Base-by-base conservation (phyloP, 2,797 vertebrate species). In the Hypotaenidia philippensis region DNA sequence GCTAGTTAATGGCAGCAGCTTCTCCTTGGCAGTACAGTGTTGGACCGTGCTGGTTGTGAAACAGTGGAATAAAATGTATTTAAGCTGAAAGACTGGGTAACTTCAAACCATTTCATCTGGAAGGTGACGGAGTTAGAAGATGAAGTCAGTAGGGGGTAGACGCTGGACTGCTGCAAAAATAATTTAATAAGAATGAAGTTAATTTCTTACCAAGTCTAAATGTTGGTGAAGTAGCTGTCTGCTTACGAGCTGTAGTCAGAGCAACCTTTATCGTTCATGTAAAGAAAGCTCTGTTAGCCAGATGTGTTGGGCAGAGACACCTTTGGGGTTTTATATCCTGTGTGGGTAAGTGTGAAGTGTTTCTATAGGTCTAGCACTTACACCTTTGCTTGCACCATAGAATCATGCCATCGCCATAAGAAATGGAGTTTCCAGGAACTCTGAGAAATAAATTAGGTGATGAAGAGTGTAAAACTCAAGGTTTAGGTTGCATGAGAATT, bases 281-380 rank as follows among this genome's bases (percentile, higher is more conserved):
- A 17, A 5, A 9, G 50, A 25, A 14, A n/a, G 49, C 6, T 55
- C 29, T 21, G 0, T 22, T 2, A 12, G 53, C 31, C 63, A 31
- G 52, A 6, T 31, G 1, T 19, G 55, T 2, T 53, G 79, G 41
- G 23, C 23, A 59, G 41, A 47, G 83, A 1, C 13, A 18, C 1
- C 1, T n/a, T 23, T 20, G 36, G 44, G 44, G 1, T 6, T 9
- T 57, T 38, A 1, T 1, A 21, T 49, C 40, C 2, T 2, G 6
- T 17, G 21, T 36, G 11, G 38, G 45, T 36, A 26, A 18, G 32
- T 36, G 0, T 18, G 1, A 32, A 20, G 20, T 3, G 0, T 56
- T 26, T 55, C 34, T 59, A 44, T 23, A 4, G 26, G 14, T 29
- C 26, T 31, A 13, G 61, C n/a, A 6, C 26, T 41, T 19, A 25